These are phyloP conservation scores for Sebastes flavidus DNA, from an alignment of 2,797 vertebrate species.

Conservation along the genomic window DNA sequence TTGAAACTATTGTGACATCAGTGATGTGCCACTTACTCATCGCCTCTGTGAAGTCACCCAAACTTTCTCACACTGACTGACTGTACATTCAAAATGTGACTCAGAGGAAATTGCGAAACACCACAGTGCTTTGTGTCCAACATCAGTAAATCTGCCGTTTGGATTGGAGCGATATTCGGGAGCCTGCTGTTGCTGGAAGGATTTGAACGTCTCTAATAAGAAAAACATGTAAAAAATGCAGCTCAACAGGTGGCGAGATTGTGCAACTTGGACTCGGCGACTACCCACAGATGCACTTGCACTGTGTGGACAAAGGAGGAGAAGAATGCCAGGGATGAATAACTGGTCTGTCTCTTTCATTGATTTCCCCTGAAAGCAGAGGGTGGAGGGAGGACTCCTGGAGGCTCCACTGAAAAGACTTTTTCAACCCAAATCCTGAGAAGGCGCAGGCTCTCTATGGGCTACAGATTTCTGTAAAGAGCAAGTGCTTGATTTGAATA, in stretches of 20 bases:
- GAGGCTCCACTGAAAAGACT: conserved; percentile 49
- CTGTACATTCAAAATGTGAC: conserved; percentile 33
- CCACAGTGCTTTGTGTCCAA: neutral
- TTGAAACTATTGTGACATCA: neutral
- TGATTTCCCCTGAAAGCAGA: conserved; percentile 60
- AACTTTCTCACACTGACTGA: conserved; percentile 33
- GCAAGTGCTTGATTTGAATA: conserved; percentile 20
- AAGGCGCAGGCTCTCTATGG: conserved; percentile 27
- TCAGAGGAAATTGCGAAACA: conserved; percentile 44
- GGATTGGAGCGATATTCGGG: neutral
- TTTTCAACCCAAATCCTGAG: conserved; percentile 50
- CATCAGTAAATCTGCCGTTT: neutral
- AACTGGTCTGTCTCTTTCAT: conserved; percentile 59
- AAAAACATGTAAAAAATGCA: neutral
- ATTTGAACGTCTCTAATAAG: neutral
- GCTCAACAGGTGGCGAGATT: conserved; percentile 65
- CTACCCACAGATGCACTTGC: conserved; percentile 44
- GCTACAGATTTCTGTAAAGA: conserved; percentile 17
- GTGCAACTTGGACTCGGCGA: conserved; percentile 35
- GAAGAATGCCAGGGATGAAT: conserved; percentile 64
- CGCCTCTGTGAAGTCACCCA: neutral
- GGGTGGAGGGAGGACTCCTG: conserved; percentile 51
- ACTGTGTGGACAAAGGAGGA: conserved; percentile 51
- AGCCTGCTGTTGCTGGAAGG: neutral
- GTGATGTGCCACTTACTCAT: conserved; percentile 51